A percentile compares a stretch with the other conserved stretches of the same genome.
phyloP scores from a whole-genome alignment of 1,140 invertebrate species.

The Drosophila ambigua region DNA sequence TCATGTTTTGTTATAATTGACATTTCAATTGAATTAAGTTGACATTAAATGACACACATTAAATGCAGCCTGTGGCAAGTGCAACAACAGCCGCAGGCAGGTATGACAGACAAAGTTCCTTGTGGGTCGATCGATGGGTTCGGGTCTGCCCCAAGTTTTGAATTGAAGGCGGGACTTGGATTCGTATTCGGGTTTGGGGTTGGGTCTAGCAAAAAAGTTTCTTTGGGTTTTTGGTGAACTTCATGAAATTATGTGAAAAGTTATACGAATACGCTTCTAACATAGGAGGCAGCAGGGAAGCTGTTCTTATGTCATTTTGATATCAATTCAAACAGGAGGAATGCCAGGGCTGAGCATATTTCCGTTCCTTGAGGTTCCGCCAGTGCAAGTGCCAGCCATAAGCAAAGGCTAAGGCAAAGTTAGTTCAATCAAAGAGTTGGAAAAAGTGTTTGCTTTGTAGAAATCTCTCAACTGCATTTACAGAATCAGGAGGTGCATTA shows the following conservation, averaged over 20 bases:
- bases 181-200: neutral
- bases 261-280: neutral
- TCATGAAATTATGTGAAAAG: constrained; percentile 16
- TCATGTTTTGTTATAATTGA: constrained; percentile 72
- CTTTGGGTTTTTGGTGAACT: constrained; percentile 12
- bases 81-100: constrained; percentile 2
- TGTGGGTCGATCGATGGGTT: constrained; percentile 27
- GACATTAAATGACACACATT: constrained; percentile 66
- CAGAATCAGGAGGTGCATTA: too few species aligned
- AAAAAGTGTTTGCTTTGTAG: too few species aligned
- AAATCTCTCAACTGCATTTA: too few species aligned
- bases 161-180: neutral
- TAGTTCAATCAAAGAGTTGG: too few species aligned
- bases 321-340: too few species aligned
- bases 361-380: too few species aligned
- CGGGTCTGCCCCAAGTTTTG: constrained; percentile 21
- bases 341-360: too few species aligned
- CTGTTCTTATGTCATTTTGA: too few species aligned
- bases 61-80: constrained; percentile 35
- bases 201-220: neutral
- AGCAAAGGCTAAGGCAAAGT: too few species aligned
- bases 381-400: too few species aligned
- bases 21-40: constrained; percentile 78
- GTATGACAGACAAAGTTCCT: constrained; percentile 22
- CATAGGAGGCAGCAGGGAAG: too few species aligned